Evolutionary conservation across 1,140 invertebrate species (phyloP).

Genomic region (Drosophila trapezifrons): DNA sequence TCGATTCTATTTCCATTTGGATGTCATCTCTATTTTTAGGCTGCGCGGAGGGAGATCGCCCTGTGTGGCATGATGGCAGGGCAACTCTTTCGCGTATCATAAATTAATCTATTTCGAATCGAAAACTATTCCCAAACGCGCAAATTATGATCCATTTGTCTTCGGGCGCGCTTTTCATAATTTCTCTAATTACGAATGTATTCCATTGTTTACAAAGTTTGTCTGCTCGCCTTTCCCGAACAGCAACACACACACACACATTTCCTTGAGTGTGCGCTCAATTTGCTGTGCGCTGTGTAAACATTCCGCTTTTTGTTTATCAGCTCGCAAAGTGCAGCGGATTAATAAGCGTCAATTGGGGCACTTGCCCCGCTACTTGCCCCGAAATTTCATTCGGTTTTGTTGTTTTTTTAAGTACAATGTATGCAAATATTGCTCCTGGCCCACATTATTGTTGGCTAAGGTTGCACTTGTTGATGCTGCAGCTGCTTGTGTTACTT

Average conservation of each 20-base stretch:
- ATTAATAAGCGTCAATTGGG: constrained; percentile 47
- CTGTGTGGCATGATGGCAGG: constrained; percentile 31
- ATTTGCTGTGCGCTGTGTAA: constrained; percentile 28
- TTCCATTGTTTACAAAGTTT: constrained; percentile 33
- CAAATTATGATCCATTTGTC: constrained; percentile 31
- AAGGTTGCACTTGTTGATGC: constrained; percentile 7
- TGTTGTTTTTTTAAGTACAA: neutral
- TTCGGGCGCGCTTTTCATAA: constrained; percentile 4
- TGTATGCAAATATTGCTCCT: constrained; percentile 28
- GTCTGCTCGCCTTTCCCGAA: neutral
- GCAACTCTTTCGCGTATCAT: constrained; percentile 36
- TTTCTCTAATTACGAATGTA: constrained; percentile 24
- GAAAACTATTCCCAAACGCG: constrained; percentile 24
- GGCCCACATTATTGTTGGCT: constrained; percentile 21
- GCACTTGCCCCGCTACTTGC: constrained; percentile 44
- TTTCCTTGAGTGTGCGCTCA: constrained; percentile 31
- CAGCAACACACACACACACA: constrained; percentile 8
- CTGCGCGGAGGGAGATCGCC: constrained; percentile 33
- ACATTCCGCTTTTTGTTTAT: constrained; percentile 41
- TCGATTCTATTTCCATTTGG: constrained; percentile 52
- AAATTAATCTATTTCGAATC: constrained; percentile 41
- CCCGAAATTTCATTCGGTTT: constrained; percentile 3
- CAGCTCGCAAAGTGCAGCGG: constrained; percentile 38
- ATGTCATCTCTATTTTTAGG: constrained; percentile 78
- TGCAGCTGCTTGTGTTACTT: neutral